Percentiles rank a stretch among this genome's conserved stretches.
Evolutionary conservation across 1,140 invertebrate species (phyloP).

Genomic region (Penaeus chinensis): DNA sequence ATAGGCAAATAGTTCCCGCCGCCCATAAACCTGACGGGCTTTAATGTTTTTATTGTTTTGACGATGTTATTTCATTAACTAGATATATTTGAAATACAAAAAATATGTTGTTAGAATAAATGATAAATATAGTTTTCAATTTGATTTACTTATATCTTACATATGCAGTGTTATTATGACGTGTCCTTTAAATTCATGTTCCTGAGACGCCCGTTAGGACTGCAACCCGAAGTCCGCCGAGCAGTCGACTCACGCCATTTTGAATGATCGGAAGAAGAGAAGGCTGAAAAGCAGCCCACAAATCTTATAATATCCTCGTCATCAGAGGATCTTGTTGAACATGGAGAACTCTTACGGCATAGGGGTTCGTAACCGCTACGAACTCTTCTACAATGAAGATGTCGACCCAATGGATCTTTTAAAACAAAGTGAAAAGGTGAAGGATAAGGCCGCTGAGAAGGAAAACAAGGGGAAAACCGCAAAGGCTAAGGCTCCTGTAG

Average conservation of each 20-base stretch:
- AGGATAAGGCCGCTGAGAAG: constrained; percentile 85
- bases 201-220: constrained; percentile 41
- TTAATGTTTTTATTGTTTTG: neutral
- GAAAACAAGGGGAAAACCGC: constrained; percentile 74
- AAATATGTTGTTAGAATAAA: neutral
- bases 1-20: constrained; percentile 35
- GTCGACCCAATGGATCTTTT: constrained; percentile 87
- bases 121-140: neutral
- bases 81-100: neutral
- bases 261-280: constrained; percentile 65
- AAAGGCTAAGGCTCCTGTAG: constrained; percentile 72
- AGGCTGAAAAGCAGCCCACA: constrained; percentile 66
- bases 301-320: constrained; percentile 70
- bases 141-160: too few relatives aligned
- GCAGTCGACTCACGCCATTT: constrained; percentile 68
- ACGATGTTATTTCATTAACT: neutral
- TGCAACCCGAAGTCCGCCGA: constrained; percentile 11
- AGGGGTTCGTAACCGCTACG: constrained; percentile 91
- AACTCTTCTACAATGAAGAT: constrained; percentile 86
- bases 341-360: constrained; percentile 96
- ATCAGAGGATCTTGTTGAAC: constrained; percentile 67
- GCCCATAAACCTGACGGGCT: constrained; percentile 39
- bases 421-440: constrained; percentile 83
- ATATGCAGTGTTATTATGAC: neutral
- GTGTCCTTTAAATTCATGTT: constrained; percentile 12